Conservation (phyloP, 2,113 vertebrate genomes). For the Smithornis capensis region DNA sequence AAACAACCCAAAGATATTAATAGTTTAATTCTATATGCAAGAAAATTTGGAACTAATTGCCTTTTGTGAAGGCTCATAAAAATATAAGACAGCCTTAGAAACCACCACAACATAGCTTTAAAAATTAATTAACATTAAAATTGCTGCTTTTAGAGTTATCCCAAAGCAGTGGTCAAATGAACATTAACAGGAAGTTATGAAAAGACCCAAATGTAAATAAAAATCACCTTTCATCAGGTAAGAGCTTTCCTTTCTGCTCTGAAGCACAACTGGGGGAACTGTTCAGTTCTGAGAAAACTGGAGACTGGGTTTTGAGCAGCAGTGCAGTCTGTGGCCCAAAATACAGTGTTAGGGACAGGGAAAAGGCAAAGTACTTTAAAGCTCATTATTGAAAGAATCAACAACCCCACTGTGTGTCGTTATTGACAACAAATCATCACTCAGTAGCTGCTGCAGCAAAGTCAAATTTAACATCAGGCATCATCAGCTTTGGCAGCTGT, state of each 20-base stretch:
- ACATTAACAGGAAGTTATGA: neutral
- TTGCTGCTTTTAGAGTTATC: neutral
- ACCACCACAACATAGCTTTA: neutral
- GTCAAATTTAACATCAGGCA: neutral
- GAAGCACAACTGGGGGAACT: conserved; percentile 70
- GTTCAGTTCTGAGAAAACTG: conserved; percentile 84
- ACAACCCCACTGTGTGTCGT: neutral
- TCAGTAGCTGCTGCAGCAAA: neutral
- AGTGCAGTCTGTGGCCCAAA: conserved; percentile 88
- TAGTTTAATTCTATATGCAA: neutral
- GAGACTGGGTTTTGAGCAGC: conserved; percentile 93
- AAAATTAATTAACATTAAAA: neutral
- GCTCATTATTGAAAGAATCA: neutral
- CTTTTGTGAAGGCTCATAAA: neutral
- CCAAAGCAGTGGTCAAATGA: neutral
- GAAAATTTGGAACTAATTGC: neutral
- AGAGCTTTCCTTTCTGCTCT: conserved; percentile 81
- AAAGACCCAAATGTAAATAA: neutral
- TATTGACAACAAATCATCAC: neutral
- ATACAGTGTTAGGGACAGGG: neutral
- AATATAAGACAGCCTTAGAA: neutral
- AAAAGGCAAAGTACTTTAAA: neutral
- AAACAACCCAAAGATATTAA: neutral
- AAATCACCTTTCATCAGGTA: conserved; percentile 81
- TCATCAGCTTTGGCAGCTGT: neutral